Evolutionary conservation across 2,888 invertebrate species (phyloP), one percentile per base, ranked within the genome.

Genomic region (Venusia cambrica): DNA sequence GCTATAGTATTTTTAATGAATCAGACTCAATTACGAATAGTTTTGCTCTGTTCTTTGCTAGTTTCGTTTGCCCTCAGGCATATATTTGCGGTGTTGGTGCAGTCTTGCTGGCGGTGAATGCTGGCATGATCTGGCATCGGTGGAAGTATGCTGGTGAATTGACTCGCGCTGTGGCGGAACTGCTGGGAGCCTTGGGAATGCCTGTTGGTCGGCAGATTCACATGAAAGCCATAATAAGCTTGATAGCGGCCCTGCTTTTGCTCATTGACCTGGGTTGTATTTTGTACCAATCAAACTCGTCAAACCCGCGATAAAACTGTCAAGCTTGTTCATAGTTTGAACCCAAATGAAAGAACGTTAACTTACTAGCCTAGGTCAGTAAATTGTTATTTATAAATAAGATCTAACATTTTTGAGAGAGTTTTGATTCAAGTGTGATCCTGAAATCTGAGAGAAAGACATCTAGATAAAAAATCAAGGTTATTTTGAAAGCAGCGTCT

Each of bases 91-190:
- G 59, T 0, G 41, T 62, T 0, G 79, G 80, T 0, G 51, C 60
- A 1, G 42, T 59, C 0, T 19, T 76, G 0, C 44, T 81, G 9
- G 50, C 62, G 0, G 11, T 72, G 1, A 83, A 83, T 32, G 65
- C 73, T 0, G 58, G 48, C 0, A 55, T 54, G 0, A 59, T 81
- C 2, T 73, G 57, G 60, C 52, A 45, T 1, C 62, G 67, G 0
- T 83, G 81, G 81, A 48, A 40, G 0, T 14, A 12, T 0, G 62
- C 73, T 0, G 63, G 57, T 0, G 57, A 73, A 4, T 26, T 78
- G 5, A 79, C 75, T 0, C 59, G 47, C 0, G 70, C 66, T 0
- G 58, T 81, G 5, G 73, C 72, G 0, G 79, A 81, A 8, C 51
- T 80, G 1, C 61, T 80, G 3, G 38, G 45, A 3, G 50, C 63